These are phyloP conservation scores for Luffia ferchaultella DNA, from an alignment of 2,888 invertebrate genomes.

Conservation along the genomic window DNA sequence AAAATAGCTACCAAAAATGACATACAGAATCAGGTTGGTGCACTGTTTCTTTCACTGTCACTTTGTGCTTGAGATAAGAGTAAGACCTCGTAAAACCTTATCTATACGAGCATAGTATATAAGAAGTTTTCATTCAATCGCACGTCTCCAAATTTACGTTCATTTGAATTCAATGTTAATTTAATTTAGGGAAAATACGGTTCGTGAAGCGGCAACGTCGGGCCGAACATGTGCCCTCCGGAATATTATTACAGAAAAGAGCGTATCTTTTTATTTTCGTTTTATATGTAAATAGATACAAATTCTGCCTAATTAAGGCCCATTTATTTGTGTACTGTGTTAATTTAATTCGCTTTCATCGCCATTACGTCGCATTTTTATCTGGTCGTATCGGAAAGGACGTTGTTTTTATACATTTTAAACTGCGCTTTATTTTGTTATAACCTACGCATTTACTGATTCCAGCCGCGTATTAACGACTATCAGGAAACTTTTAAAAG, in stretches of 20 bases:
- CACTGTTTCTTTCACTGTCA: too few species aligned
- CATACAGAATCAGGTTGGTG: too few species aligned
- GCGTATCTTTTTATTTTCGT: constrained; percentile 16
- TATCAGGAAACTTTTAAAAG: too few species aligned
- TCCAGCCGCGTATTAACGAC: too few species aligned
- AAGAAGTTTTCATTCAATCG: background rate
- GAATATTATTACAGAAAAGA: background rate
- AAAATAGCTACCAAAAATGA: too few species aligned
- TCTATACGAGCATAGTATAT: background rate
- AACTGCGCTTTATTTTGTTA: too few species aligned
- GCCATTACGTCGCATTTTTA: constrained; percentile 1
- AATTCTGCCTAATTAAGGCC: constrained; percentile 21
- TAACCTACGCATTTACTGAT: too few species aligned
- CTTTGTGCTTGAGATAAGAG: background rate
- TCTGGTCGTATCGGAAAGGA: background rate
- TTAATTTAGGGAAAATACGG: constrained; percentile 19
- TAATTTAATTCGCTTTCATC: constrained; percentile 15
- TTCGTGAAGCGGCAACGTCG: constrained; percentile 11
- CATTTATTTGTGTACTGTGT: constrained; percentile 15
- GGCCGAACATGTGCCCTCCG: background rate
- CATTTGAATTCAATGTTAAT: constrained; percentile 18
- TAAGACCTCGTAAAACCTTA: background rate
- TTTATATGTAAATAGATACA: constrained; percentile 25
- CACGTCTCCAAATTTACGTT: constrained; percentile 16
- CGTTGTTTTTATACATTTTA: background rate